These are phyloP conservation scores for Patella vulgata DNA, from an alignment of 1,140 invertebrate genomes.

Conservation along the genomic window DNA sequence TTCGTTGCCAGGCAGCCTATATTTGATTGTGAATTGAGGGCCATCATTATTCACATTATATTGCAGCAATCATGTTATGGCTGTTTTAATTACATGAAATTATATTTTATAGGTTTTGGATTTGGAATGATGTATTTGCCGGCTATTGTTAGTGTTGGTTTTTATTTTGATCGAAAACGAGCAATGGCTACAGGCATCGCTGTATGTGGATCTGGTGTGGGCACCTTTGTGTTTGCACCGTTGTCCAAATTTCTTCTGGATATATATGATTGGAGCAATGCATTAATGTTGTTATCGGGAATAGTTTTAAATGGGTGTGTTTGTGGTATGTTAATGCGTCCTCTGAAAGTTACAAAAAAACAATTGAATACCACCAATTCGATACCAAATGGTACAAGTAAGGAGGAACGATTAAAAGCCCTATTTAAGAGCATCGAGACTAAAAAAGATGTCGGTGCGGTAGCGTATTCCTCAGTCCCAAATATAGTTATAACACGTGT, in stretches of 20 bases:
- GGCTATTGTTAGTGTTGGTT: constrained; percentile 96
- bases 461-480: constrained; percentile 6
- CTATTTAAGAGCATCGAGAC: not conserved
- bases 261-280: constrained; percentile 76
- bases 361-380: constrained; percentile 63
- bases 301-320: constrained; percentile 92
- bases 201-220: constrained; percentile 93
- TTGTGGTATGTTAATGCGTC: constrained; percentile 95
- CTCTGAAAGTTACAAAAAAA: constrained; percentile 68
- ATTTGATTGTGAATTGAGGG: too few relatives aligned
- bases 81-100: not conserved
- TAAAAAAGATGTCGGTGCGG: not conserved
- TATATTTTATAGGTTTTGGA: constrained; percentile 78
- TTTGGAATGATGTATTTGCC: constrained; percentile 98
- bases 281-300: constrained; percentile 76
- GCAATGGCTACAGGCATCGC: constrained; percentile 98
- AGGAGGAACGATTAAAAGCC: not conserved
- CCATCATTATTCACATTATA: too few relatives aligned
- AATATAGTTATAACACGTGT: constrained; percentile 3
- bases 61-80: too few relatives aligned
- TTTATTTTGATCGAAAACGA: constrained; percentile 97
- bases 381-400: not conserved
- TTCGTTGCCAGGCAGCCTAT: too few relatives aligned
- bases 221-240: constrained; percentile 80
- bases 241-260: constrained; percentile 75